Percentiles rank a stretch among this genome's conserved stretches.
These are phyloP conservation scores for Athalia cordata DNA, from an alignment of 2,888 invertebrate species.

Conservation along the genomic window DNA sequence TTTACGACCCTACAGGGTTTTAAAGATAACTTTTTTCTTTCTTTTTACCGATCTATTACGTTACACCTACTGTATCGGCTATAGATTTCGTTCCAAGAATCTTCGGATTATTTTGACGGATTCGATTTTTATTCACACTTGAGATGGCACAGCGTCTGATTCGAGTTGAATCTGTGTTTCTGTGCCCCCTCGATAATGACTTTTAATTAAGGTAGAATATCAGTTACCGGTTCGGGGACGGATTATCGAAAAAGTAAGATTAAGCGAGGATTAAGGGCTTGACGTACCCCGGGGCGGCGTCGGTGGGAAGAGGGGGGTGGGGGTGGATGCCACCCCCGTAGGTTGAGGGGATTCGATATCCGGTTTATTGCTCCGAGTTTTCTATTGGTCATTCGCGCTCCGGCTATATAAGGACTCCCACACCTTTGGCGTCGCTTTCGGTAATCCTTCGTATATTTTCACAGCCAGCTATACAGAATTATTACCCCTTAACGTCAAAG, in stretches of 20 bases:
- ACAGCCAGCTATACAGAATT: not conserved
- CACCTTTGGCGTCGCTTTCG: not conserved
- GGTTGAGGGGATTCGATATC: constrained; percentile 17
- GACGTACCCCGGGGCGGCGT: not conserved
- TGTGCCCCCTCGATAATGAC: constrained; percentile 25
- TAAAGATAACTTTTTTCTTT: too few species aligned
- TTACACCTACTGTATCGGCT: too few species aligned
- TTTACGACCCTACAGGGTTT: too few species aligned
- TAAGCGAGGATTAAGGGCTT: constrained; percentile 43
- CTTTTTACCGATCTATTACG: too few species aligned
- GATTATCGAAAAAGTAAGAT: constrained; percentile 43
- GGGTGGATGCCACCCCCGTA: not conserved
- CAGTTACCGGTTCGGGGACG: constrained; percentile 31
- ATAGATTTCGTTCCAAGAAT: too few species aligned
- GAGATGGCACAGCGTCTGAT: not conserved
- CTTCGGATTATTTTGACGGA: too few species aligned
- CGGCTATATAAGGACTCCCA: too few species aligned
- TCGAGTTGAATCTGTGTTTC: not conserved
- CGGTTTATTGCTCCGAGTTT: constrained; percentile 27
- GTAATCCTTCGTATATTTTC: constrained; percentile 9
- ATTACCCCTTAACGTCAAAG: not conserved
- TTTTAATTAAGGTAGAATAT: constrained; percentile 36
- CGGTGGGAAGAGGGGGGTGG: too few species aligned
- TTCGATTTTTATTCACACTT: too few species aligned
- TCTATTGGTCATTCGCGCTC: constrained; percentile 16